Evolutionary conservation across 2,888 invertebrate genomes (phyloP).

Genomic region (Hartigia nigra): DNA sequence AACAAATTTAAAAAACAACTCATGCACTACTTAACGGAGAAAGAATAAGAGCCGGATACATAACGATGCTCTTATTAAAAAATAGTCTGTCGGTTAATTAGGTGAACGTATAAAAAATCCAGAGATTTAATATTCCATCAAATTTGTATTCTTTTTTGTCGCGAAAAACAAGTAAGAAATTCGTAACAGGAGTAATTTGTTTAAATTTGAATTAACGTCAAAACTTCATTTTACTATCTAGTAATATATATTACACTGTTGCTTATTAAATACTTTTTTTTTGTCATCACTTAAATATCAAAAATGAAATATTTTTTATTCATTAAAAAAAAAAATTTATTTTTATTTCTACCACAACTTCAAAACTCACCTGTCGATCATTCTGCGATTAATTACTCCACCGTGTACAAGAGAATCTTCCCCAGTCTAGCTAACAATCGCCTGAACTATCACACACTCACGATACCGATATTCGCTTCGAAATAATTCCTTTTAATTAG

Average conservation of each 20-base stretch:
- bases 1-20: background rate
- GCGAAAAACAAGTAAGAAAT: no score
- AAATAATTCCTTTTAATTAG: background rate
- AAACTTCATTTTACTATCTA: background rate
- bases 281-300: background rate
- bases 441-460: background rate
- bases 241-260: no score
- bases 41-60: background rate
- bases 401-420: background rate
- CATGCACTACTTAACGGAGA: background rate
- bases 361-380: conserved; percentile 1
- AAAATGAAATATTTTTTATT: background rate
- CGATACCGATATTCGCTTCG: background rate
- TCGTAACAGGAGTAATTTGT: background rate
- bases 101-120: background rate
- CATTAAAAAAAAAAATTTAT: background rate
- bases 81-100: background rate
- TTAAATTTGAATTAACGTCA: background rate
- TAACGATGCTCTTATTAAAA: background rate
- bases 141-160: no score
- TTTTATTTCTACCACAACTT: background rate
- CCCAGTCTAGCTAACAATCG: background rate
- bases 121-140: background rate
- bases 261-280: background rate
- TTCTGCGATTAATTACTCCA: background rate